Evolutionary conservation across 2,888 invertebrate species (phyloP).

Genomic region (Harmothoe impar): DNA sequence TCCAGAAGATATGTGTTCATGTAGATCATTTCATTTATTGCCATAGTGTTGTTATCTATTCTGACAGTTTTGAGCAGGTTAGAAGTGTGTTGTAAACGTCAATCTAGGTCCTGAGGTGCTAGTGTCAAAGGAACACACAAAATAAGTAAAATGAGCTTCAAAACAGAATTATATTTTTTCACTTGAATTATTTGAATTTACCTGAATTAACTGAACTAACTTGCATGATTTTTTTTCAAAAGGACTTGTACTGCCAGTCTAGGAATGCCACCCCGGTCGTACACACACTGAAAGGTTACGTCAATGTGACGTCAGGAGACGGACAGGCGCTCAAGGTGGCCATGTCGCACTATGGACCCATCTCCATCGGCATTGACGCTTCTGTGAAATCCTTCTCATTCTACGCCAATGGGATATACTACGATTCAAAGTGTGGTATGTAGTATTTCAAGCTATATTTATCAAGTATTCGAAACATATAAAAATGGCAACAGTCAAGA

Average conservation of each 20-base stretch:
- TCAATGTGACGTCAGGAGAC: slow-evolving; percentile 92
- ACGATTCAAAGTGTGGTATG: slow-evolving; percentile 90
- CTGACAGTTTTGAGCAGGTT: no score
- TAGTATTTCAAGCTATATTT: slow-evolving; percentile 66
- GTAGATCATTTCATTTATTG: no score
- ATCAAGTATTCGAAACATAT: no score
- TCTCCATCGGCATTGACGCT: slow-evolving; percentile 91
- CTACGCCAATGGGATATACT: slow-evolving; percentile 96
- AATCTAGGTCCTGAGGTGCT: no score
- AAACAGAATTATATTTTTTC: no score
- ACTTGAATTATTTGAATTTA: no score
- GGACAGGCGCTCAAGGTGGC: slow-evolving; percentile 90
- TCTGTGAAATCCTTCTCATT: slow-evolving; percentile 94
- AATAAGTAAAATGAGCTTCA: no score
- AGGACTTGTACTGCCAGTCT: slow-evolving; percentile 94
- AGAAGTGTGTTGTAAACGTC: no score
- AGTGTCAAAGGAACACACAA: no score
- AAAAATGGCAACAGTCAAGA: not conserved
- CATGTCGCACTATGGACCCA: slow-evolving; percentile 93
- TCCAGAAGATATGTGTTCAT: no score
- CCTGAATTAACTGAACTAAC: no score
- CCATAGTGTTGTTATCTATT: no score
- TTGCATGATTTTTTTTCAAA: not conserved
- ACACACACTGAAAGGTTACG: slow-evolving; percentile 86
- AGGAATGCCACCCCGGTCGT: slow-evolving; percentile 77